phyloP scores from a whole-genome alignment of 1,140 invertebrate genomes.

The Platorchestia sp. region DNA sequence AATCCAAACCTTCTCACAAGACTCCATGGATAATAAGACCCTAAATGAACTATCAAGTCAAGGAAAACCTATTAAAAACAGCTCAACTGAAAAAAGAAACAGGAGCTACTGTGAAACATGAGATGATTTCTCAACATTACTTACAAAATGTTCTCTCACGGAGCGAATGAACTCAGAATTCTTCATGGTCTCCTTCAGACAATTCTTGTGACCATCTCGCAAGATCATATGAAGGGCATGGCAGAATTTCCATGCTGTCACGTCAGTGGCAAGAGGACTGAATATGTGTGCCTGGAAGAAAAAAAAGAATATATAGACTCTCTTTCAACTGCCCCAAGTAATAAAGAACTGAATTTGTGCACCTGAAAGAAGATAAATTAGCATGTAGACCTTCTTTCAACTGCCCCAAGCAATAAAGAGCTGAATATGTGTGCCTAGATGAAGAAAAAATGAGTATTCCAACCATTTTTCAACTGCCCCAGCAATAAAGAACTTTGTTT shows the following conservation, averaged over 20 bases:
- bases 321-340: no score
- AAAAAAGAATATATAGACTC: background rate
- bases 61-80: background rate
- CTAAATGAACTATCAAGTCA: background rate
- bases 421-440: background rate
- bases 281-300: background rate
- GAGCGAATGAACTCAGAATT: slow-evolving; percentile 14
- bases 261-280: slow-evolving; percentile 48
- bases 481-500: background rate
- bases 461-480: no score
- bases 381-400: background rate
- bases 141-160: slow-evolving; percentile 37
- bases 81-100: background rate
- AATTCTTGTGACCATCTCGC: slow-evolving; percentile 57
- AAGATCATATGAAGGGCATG: slow-evolving; percentile 57
- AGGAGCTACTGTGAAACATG: background rate
- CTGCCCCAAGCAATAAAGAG: background rate
- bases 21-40: no score
- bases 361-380: background rate
- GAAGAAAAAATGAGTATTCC: background rate
- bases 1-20: no score
- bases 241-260: slow-evolving; percentile 59
- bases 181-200: slow-evolving; percentile 20
- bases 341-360: background rate
- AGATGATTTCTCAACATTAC: background rate